Evolutionary conservation across 2,797 vertebrate genomes (phyloP).

Genomic region (Epinephelus malabaricus): DNA sequence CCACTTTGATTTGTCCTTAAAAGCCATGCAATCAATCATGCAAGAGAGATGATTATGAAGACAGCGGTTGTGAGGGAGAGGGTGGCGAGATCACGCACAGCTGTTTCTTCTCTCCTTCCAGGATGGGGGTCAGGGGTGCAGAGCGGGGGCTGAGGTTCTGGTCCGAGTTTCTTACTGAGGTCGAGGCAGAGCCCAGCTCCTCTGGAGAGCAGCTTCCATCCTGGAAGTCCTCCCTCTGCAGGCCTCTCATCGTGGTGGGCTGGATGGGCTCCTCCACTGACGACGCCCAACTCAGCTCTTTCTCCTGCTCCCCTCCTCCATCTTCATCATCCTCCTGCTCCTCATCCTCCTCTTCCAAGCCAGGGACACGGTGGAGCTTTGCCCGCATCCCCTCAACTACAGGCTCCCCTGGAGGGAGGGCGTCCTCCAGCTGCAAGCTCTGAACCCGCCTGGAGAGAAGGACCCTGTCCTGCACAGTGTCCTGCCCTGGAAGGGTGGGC

Average conservation of each 20-base stretch:
- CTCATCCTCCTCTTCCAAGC: constrained; percentile 73
- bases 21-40: constrained; percentile 67
- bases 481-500: constrained; percentile 19
- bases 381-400: constrained; percentile 51
- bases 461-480: constrained; percentile 46
- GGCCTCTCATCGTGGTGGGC: constrained; percentile 64
- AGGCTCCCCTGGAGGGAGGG: constrained; percentile 55
- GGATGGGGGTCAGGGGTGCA: constrained; percentile 75
- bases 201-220: constrained; percentile 78
- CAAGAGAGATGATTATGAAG: constrained; percentile 23
- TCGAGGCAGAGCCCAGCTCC: constrained; percentile 57
- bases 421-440: constrained; percentile 83
- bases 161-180: constrained; percentile 57
- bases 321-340: constrained; percentile 68
- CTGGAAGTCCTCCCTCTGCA: constrained; percentile 76
- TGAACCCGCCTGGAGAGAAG: constrained; percentile 48
- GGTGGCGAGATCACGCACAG: constrained; percentile 78
- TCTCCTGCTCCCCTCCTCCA: constrained; percentile 59
- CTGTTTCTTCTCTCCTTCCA: constrained; percentile 70
- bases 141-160: constrained; percentile 54
- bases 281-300: constrained; percentile 73
- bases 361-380: constrained; percentile 68
- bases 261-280: constrained; percentile 82
- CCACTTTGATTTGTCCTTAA: constrained; percentile 43
- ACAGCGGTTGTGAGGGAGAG: constrained; percentile 2